phyloP scores from a whole-genome alignment of 2,888 invertebrate genomes.

The Drosophila flavopinicola region DNA sequence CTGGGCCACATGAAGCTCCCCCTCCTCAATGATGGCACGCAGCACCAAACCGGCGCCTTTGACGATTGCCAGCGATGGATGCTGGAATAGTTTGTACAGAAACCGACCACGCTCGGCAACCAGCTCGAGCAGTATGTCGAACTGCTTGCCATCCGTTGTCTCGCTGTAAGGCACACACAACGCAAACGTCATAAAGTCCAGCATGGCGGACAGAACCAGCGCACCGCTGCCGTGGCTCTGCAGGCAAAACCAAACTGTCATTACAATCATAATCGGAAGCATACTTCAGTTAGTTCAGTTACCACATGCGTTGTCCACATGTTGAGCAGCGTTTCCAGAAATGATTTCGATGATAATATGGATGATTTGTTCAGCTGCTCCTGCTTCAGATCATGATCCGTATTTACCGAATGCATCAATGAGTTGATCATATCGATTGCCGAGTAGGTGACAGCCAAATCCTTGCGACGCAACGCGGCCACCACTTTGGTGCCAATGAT shows the following conservation, averaged over 20 bases:
- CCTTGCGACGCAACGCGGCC: conserved; percentile 93
- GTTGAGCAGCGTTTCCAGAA: conserved; percentile 95
- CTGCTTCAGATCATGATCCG: conserved; percentile 97
- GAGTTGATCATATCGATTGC: conserved; percentile 99
- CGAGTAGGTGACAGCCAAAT: conserved; percentile 96
- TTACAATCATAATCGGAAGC: not conserved
- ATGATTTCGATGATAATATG: conserved; percentile 94
- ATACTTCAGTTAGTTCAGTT: conserved; percentile 21
- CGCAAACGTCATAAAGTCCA: conserved; percentile 98
- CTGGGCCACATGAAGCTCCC: conserved; percentile 94
- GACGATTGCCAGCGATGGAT: conserved; percentile 98
- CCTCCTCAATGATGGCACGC: conserved; percentile 99
- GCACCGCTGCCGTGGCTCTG: conserved; percentile 97
- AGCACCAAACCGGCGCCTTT: conserved; percentile 99
- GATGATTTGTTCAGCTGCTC: conserved; percentile 99
- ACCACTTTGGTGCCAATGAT: conserved; percentile 97
- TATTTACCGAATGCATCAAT: conserved; percentile 99
- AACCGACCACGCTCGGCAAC: conserved; percentile 96
- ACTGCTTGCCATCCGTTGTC: conserved; percentile 98
- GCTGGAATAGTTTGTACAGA: conserved; percentile 92
- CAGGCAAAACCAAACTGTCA: not conserved
- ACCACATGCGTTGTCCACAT: conserved; percentile 98
- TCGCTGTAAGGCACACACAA: conserved; percentile 99
- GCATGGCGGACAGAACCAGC: conserved; percentile 97
- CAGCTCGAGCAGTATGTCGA: conserved; percentile 96